Conservation (phyloP, 2,888 invertebrate genomes). For the Gymnoscelis rufifasciata region DNA sequence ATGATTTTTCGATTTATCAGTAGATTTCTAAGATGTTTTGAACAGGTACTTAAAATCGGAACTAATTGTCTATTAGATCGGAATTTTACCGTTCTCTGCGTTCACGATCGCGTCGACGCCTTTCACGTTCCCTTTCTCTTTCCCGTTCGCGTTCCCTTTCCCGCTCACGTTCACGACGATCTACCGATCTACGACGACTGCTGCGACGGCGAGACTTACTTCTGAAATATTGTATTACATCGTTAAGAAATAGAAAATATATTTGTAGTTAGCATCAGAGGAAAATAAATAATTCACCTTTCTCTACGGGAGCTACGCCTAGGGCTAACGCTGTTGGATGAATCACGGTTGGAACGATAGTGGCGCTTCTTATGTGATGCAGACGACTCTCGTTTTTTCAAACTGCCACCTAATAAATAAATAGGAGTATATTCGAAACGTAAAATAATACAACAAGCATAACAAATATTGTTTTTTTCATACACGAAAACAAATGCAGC, state of each 20-base stretch:
- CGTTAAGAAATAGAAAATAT: no score
- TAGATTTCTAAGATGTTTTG: no score
- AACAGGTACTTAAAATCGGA: no score
- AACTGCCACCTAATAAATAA: slow-evolving; percentile 69
- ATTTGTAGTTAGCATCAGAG: no score
- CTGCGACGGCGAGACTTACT: slow-evolving; percentile 68
- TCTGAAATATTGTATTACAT: slow-evolving; percentile 40
- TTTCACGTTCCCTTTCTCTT: slow-evolving; percentile 50
- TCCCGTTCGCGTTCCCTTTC: slow-evolving; percentile 61
- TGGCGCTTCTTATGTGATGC: slow-evolving; percentile 91
- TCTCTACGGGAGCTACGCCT: slow-evolving; percentile 77
- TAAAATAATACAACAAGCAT: background rate
- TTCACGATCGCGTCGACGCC: slow-evolving; percentile 60
- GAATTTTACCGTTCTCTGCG: slow-evolving; percentile 55
- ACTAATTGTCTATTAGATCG: no score
- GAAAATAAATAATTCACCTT: no score
- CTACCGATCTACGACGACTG: slow-evolving; percentile 67
- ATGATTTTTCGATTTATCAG: no score
- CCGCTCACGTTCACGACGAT: slow-evolving; percentile 68
- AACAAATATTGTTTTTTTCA: background rate
- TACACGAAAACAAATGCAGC: no score
- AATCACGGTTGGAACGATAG: slow-evolving; percentile 91
- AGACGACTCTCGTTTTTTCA: slow-evolving; percentile 82
- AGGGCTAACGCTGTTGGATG: slow-evolving; percentile 81
- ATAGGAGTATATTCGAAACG: no score